Conservation (phyloP, 2,797 vertebrate species). For the Scolopax rusticola region DNA sequence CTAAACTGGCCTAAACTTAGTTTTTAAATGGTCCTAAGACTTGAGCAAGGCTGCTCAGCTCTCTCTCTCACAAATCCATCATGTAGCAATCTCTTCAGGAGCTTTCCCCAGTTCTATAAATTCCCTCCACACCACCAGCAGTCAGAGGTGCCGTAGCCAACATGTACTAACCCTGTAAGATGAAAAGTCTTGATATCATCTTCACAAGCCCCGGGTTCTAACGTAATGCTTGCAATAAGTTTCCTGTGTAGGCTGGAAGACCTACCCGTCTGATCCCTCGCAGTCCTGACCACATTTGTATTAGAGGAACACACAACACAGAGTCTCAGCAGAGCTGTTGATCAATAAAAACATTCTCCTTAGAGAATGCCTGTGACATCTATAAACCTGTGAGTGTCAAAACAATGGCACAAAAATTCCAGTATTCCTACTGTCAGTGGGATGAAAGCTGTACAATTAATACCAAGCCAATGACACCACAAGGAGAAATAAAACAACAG, state of each 20-base stretch:
- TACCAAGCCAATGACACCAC: conserved; percentile 61
- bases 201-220: background rate
- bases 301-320: conserved; percentile 49
- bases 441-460: conserved; percentile 71
- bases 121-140: background rate
- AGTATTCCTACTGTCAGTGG: conserved; percentile 32
- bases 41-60: background rate
- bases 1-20: background rate
- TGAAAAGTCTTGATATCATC: conserved; percentile 12
- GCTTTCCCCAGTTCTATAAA: background rate
- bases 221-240: conserved; percentile 9
- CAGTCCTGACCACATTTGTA: conserved; percentile 25
- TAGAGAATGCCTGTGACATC: conserved; percentile 68
- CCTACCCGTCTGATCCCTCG: conserved; percentile 7
- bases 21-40: background rate
- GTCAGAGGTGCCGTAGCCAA: background rate
- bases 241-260: conserved; percentile 42
- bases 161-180: background rate
- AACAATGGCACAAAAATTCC: conserved; percentile 46
- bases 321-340: conserved; percentile 66
- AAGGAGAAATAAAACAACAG: conserved; percentile 75
- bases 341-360: conserved; percentile 72
- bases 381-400: conserved; percentile 73
- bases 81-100: background rate
- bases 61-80: background rate